Evolutionary conservation across 2,888 invertebrate genomes (phyloP), one percentile per base, ranked within the genome.

Genomic region (Drosophila mimetica): DNA sequence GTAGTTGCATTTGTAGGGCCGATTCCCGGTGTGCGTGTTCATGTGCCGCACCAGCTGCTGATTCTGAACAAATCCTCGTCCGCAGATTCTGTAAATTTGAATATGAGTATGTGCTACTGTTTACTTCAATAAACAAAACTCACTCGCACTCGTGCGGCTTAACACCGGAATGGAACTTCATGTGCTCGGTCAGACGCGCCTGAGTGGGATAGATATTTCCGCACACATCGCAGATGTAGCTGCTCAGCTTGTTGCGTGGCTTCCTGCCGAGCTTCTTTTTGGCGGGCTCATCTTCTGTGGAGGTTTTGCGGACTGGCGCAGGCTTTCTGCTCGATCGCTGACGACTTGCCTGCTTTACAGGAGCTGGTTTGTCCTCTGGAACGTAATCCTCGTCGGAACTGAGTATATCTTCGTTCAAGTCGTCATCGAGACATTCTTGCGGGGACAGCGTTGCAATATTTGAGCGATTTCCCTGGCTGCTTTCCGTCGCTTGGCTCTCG

Each of bases 21-120:
- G 88, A 64, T 91, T 89, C 2, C 92, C 92, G 0, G 91, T 92
- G 52, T 92, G 92, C 0, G 91, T 91, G 48, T 92, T 90, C 92
- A 92, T 92, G 57, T 92, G 92, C 0, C 92, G 85, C n/a, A 90
- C 90, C 42, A 92, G 75, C 65, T 92, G 92, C 34, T 91, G 92
- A 6, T 90, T 89, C 46, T 91, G 90, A 0, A 91, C 91, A 70
- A 92, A 92, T n/a, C 87, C 87, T 44, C 90, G 88, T 0, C 90
- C 89, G 61, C 92, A 92, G 22, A 92, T 91, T 71, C 92, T 91
- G 22, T 8, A 48, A 22, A 7, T 2, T 8, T 0, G 8, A 3
- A 1, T 11, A 14, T 18, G 3, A 28, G 3, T 1, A 16, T 28
- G 16, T 1, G 3, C 1, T 28, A 28, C 9, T 16, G 16, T 11